A percentile compares a stretch with the other conserved stretches of the same genome.
Conservation (phyloP, 2,888 invertebrate genomes). For the Eilema griseolum region DNA sequence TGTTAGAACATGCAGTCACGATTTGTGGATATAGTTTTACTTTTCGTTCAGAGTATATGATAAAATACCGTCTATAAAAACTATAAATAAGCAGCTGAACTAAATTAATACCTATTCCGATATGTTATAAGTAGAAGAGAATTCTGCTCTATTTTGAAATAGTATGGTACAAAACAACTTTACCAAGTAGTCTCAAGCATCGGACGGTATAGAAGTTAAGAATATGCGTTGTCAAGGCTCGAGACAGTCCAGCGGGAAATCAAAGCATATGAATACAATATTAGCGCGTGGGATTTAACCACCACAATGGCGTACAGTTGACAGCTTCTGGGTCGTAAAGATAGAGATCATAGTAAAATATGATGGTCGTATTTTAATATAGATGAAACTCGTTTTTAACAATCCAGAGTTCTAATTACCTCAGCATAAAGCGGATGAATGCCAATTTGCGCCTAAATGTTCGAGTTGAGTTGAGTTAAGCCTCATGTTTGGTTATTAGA, state of each 20-base stretch:
- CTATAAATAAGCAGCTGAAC: not conserved
- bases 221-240: slow-evolving; percentile 7
- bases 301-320: slow-evolving; percentile 34
- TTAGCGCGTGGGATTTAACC: slow-evolving; percentile 39
- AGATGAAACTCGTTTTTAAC: slow-evolving; percentile 2
- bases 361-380: slow-evolving; percentile 23
- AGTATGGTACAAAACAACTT: not conserved
- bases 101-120: not conserved
- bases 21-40: slow-evolving; percentile 24
- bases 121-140: not conserved
- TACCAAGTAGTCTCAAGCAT: not conserved
- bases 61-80: not conserved
- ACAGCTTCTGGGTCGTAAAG: slow-evolving; percentile 30
- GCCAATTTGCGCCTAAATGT: slow-evolving; percentile 27
- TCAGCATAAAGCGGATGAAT: not conserved
- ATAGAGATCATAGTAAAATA: slow-evolving; percentile 37
- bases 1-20: slow-evolving; percentile 28
- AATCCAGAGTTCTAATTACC: not conserved
- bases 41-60: not conserved
- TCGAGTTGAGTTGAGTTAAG: slow-evolving; percentile 45
- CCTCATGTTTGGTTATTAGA: slow-evolving; percentile 50
- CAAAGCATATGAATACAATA: slow-evolving; percentile 30
- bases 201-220: not conserved
- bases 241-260: slow-evolving; percentile 26
- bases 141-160: not conserved